Base-by-base conservation (phyloP, 2,113 vertebrate species). In the Dipodomys merriami region DNA sequence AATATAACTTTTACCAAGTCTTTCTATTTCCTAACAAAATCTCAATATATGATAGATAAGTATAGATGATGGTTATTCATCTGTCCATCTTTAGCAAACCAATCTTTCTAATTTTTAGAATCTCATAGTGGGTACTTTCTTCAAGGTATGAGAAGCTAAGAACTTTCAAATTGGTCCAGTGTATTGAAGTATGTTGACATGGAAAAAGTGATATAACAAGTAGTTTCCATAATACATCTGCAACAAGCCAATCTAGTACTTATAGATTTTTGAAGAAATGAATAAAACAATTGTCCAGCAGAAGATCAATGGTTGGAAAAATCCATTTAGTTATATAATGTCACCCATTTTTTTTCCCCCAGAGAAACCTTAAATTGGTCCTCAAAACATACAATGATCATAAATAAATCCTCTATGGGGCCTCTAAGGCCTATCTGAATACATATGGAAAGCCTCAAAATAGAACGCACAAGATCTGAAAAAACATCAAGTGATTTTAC, bases 201-300 rank as follows among this genome's bases (percentile, higher is more conserved):
- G 13, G 23, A 53, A 7, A 78, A n/a, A 2, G 29, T 35, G 9
- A 78, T 35, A 74, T n/a, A 35, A 19, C 23, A 33, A 65, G 29
- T 57, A 3, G 6, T 25, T n/a, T 2, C 4, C 39, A 1, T 27
- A 27, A 5, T 90, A 11, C 25, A 71, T 44, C 76, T 68, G 77
- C 3, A 65, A 62, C 8, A 91, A 88, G 7, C 0, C 3, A 86
- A 78, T 80, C 22, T 60, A 65, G 2, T 22, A 3, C 29, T 91
- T 77, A 13, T 27, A 86, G 86, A 57, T 80, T 91, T 89, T 73
- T 84, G 62, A 88, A 92, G 30, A 77, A 29, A 23, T 60, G 1
- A 73, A 18, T 22, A 62, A 92, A 93, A 25, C 9, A 30, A 73
- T 83, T 76, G 22, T 83, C 6, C 44, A 82, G n/a, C 5, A 83